Conservation (phyloP, 2,113 vertebrate species). For the Xiphophorus couchianus region DNA sequence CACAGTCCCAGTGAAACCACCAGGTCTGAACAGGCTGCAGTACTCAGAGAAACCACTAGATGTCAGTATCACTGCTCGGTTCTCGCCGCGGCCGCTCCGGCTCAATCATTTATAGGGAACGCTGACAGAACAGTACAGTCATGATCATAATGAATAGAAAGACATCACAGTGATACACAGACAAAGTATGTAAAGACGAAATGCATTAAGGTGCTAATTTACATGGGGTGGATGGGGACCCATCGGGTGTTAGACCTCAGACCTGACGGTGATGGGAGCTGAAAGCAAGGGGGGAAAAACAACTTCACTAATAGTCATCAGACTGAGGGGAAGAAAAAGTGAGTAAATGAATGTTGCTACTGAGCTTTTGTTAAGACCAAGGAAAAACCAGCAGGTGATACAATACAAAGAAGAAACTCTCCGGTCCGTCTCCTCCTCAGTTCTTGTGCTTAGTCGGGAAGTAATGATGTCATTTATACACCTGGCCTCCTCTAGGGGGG, state of each 20-base stretch:
- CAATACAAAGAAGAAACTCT: constrained; percentile 4
- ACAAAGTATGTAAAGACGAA: constrained; percentile 18
- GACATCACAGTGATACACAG: not conserved
- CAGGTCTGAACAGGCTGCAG: not conserved
- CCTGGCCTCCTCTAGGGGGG: constrained; percentile 37
- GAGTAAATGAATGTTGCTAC: not conserved
- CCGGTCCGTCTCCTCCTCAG: not conserved
- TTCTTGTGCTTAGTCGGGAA: constrained; percentile 6
- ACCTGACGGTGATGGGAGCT: not conserved
- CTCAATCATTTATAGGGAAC: constrained; percentile 17
- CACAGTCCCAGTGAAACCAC: not conserved
- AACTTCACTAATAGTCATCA: not conserved
- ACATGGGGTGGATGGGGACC: constrained; percentile 11
- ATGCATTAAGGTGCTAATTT: constrained; percentile 16
- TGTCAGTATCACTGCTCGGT: constrained; percentile 70
- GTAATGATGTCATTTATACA: constrained; percentile 66
- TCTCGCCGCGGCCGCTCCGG: constrained; percentile 4
- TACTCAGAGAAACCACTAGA: constrained; percentile 70
- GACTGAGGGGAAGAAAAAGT: not conserved
- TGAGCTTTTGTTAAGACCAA: not conserved
- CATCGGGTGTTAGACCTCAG: not conserved
- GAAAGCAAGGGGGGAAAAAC: too few relatives aligned
- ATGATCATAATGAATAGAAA: constrained; percentile 37
- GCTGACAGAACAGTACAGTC: constrained; percentile 36
- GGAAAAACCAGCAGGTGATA: constrained; percentile 6